phyloP scores from a whole-genome alignment of 2,888 invertebrate genomes.

The Acanthacorydalis orientalis region DNA sequence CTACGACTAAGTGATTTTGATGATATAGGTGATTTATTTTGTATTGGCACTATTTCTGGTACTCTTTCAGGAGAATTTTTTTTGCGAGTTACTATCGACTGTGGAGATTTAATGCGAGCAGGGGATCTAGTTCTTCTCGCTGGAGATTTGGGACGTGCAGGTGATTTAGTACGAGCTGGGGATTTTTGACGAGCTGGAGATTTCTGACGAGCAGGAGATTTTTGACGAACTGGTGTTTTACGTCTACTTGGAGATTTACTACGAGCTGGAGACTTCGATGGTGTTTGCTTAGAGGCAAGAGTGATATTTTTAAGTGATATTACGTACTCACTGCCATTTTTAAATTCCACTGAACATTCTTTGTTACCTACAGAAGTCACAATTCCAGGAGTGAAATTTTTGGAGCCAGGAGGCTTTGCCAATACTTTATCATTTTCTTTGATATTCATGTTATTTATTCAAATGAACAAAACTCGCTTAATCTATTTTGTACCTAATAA shows the following conservation, averaged over 20 bases:
- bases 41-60: not conserved
- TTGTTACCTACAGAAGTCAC: not conserved
- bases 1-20: not conserved
- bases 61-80: not conserved
- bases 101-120: conserved; percentile 10
- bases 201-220: conserved; percentile 11
- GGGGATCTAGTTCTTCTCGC: conserved; percentile 11
- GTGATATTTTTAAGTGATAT: not conserved
- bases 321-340: not conserved
- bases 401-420: conserved; percentile 2
- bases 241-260: conserved; percentile 9
- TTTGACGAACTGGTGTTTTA: conserved; percentile 11
- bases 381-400: conserved; percentile 1
- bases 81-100: conserved; percentile 6
- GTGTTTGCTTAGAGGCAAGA: conserved; percentile 2
- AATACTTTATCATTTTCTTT: conserved; percentile 1
- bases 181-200: conserved; percentile 27
- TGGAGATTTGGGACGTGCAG: conserved; percentile 18
- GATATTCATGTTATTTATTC: not conserved
- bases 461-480: not conserved
- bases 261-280: conserved; percentile 10
- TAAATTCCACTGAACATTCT: not conserved
- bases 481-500: too few relatives aligned
- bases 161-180: conserved; percentile 22
- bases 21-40: not conserved